These are phyloP conservation scores for Cyprinodon diabolis DNA, from an alignment of 2,797 vertebrate species.

Conservation along the genomic window DNA sequence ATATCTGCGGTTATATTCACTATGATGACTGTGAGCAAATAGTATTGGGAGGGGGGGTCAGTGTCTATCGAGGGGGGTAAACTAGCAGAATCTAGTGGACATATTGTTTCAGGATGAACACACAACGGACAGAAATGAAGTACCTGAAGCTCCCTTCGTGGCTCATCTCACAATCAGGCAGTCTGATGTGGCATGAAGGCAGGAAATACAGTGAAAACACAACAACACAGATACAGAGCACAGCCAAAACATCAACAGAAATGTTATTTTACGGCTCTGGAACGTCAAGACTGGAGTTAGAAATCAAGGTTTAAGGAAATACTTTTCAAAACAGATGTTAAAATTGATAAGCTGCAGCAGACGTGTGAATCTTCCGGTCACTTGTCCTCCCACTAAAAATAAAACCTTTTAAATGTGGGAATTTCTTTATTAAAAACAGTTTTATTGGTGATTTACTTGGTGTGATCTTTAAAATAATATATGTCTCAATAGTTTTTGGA, in stretches of 20 bases:
- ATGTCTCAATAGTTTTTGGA: too few relatives aligned
- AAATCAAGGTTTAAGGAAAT: neutral
- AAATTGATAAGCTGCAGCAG: neutral
- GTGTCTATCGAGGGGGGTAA: neutral
- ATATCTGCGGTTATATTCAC: neutral
- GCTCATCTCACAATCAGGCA: constrained; percentile 82
- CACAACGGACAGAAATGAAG: constrained; percentile 47
- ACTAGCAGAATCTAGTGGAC: neutral
- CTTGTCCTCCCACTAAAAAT: neutral
- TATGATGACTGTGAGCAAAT: neutral
- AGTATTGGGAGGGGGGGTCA: neutral
- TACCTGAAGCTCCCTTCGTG: constrained; percentile 85
- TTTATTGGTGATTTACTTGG: too few relatives aligned
- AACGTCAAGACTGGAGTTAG: constrained; percentile 10
- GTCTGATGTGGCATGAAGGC: constrained; percentile 82
- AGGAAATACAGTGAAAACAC: constrained; percentile 66
- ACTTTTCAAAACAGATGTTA: neutral
- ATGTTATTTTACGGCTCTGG: constrained; percentile 53
- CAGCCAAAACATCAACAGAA: constrained; percentile 17
- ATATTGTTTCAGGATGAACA: constrained; percentile 25
- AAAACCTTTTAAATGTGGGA: neutral
- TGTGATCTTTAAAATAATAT: too few relatives aligned
- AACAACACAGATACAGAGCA: constrained; percentile 18
- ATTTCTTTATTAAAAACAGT: neutral
- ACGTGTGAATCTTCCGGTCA: too few relatives aligned